Percentiles rank a stretch among this genome's conserved stretches.
Conservation (phyloP, 2,888 invertebrate genomes). For the Drepana falcataria region DNA sequence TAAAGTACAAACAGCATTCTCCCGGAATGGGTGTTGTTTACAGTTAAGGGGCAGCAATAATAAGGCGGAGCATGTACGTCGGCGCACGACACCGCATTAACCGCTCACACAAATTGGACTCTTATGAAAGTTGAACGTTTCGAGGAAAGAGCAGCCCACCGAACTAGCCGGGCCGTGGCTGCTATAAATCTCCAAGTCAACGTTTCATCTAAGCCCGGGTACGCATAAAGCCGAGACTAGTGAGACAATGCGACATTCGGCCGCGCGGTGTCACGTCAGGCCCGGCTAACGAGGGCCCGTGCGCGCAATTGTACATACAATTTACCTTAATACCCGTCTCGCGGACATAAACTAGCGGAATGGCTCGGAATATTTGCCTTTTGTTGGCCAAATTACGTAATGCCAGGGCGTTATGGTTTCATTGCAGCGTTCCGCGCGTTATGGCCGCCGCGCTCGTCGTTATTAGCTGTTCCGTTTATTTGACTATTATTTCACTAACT, state of each 20-base stretch:
- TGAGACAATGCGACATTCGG: conserved; percentile 71
- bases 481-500: conserved; percentile 11
- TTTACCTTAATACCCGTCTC: conserved; percentile 72
- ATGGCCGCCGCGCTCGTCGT: conserved; percentile 29
- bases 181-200: conserved; percentile 68
- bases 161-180: conserved; percentile 57
- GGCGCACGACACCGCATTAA: conserved; percentile 67
- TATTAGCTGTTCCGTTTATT: conserved; percentile 27
- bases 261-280: conserved; percentile 55
- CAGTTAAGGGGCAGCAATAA: conserved; percentile 75
- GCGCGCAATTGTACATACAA: conserved; percentile 69
- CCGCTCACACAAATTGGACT: conserved; percentile 69
- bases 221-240: conserved; percentile 72
- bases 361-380: conserved; percentile 62
- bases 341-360: conserved; percentile 67
- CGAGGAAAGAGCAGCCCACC: conserved; percentile 62
- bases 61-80: conserved; percentile 72
- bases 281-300: conserved; percentile 71
- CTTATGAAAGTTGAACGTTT: conserved; percentile 71
- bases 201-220: conserved; percentile 69
- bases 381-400: conserved; percentile 70
- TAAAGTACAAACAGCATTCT: conserved; percentile 46
- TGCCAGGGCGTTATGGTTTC: conserved; percentile 58
- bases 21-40: conserved; percentile 71
- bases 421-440: conserved; percentile 40